phyloP scores from a whole-genome alignment of 2,888 invertebrate species.

The Danaus chrysippus region DNA sequence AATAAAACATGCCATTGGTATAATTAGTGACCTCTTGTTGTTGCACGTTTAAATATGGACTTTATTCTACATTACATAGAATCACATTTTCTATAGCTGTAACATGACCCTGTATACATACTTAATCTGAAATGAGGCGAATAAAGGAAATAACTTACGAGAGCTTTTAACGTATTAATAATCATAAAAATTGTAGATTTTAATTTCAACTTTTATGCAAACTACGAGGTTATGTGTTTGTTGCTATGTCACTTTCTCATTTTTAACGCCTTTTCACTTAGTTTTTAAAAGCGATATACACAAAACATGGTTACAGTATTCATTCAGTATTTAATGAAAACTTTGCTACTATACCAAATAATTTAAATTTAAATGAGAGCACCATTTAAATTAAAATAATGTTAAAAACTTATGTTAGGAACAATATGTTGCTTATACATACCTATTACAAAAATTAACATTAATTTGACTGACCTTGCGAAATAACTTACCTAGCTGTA shows the following conservation, averaged over 20 bases:
- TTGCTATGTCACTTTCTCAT: background rate
- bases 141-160: slow-evolving; percentile 4
- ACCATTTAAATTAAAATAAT: too few species aligned
- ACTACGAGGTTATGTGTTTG: background rate
- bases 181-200: slow-evolving; percentile 1
- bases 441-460: slow-evolving; percentile 3
- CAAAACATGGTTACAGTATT: too few species aligned
- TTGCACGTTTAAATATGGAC: slow-evolving; percentile 15
- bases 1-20: slow-evolving; percentile 23
- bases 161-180: slow-evolving; percentile 4
- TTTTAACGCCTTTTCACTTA: background rate
- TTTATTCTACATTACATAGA: slow-evolving; percentile 11
- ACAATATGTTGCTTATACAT: background rate
- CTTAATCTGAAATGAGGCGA: slow-evolving; percentile 5
- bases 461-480: background rate
- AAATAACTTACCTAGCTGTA: background rate
- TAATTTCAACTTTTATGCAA: background rate
- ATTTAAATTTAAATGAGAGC: too few species aligned
- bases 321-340: too few species aligned
- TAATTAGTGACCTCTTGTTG: slow-evolving; percentile 23
- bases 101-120: slow-evolving; percentile 4
- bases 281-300: too few species aligned
- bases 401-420: too few species aligned
- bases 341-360: too few species aligned
- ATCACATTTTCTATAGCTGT: slow-evolving; percentile 3